Conservation (phyloP, 2,888 invertebrate species). For the Megastigmus dorsalis region DNA sequence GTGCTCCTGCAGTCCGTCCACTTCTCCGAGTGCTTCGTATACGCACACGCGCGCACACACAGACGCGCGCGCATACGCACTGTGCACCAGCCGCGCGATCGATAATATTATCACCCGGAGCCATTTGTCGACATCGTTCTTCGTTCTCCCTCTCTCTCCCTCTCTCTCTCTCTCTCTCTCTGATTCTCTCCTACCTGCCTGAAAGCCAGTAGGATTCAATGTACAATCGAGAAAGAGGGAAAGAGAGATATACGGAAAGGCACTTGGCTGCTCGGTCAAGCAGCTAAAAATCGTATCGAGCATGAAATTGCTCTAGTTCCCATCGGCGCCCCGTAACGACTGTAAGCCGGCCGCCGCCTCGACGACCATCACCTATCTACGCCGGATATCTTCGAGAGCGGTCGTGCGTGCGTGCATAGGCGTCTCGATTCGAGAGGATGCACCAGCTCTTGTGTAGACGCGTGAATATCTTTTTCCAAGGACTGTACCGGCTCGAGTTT, state of each 20-base stretch:
- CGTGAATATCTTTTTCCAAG: too few species aligned
- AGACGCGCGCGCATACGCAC: too few species aligned
- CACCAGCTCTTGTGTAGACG: too few species aligned
- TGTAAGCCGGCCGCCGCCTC: not conserved
- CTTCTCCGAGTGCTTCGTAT: too few species aligned
- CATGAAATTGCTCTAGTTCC: constrained; percentile 69
- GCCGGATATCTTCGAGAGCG: not conserved
- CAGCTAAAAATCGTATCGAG: constrained; percentile 62
- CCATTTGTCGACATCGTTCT: constrained; percentile 35
- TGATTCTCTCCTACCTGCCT: too few species aligned
- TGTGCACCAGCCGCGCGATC: constrained; percentile 7
- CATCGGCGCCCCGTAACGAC: constrained; percentile 44
- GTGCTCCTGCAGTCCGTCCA: not conserved
- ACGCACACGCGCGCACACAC: too few species aligned
- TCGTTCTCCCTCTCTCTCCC: not conserved
- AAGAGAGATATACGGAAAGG: constrained; percentile 20
- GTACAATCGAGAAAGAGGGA: not conserved
- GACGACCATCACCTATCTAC: not conserved
- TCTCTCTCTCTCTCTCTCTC: too few species aligned
- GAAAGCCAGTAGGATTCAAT: too few species aligned
- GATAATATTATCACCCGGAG: constrained; percentile 42
- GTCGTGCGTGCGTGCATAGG: not conserved
- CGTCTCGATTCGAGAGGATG: too few species aligned
- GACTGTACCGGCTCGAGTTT: too few species aligned
- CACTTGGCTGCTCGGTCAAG: constrained; percentile 34